These are phyloP conservation scores for Zonotrichia albicollis DNA, from an alignment of 2,797 vertebrate genomes.

Conservation along the genomic window DNA sequence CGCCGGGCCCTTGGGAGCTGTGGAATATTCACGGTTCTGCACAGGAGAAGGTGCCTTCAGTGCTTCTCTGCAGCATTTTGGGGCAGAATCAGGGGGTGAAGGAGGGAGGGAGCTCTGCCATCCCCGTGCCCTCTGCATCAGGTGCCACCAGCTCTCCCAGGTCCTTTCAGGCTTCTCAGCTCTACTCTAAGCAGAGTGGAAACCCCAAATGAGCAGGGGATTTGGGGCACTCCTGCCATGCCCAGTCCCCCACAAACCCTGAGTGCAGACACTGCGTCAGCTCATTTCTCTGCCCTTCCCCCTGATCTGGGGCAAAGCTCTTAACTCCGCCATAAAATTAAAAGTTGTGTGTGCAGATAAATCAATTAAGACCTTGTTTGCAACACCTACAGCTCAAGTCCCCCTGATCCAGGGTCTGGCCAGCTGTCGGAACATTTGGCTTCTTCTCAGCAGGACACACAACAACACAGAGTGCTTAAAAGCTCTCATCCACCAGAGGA, in stretches of 20 bases:
- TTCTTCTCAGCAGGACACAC: conserved; percentile 35
- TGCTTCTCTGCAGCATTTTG: fast-evolving
- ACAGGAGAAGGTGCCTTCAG: background rate
- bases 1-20: fast-evolving
- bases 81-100: background rate
- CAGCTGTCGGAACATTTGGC: conserved; percentile 9
- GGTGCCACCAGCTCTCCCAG: background rate
- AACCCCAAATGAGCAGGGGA: fast-evolving
- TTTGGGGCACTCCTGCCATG: background rate
- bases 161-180: fast-evolving
- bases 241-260: background rate
- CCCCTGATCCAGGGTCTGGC: background rate
- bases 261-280: fast-evolving
- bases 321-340: background rate
- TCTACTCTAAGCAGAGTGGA: background rate
- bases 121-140: fast-evolving
- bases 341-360: conserved; percentile 9
- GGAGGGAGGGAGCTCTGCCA: background rate
- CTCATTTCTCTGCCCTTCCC: background rate
- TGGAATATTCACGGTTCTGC: background rate
- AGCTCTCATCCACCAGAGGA: background rate
- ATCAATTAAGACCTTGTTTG: conserved; percentile 56
- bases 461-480: background rate
- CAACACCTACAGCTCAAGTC: conserved; percentile 37
- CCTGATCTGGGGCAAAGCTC: background rate